These are phyloP conservation scores for Eupleurogrammus muticus DNA, from an alignment of 2,797 vertebrate species.

Conservation along the genomic window DNA sequence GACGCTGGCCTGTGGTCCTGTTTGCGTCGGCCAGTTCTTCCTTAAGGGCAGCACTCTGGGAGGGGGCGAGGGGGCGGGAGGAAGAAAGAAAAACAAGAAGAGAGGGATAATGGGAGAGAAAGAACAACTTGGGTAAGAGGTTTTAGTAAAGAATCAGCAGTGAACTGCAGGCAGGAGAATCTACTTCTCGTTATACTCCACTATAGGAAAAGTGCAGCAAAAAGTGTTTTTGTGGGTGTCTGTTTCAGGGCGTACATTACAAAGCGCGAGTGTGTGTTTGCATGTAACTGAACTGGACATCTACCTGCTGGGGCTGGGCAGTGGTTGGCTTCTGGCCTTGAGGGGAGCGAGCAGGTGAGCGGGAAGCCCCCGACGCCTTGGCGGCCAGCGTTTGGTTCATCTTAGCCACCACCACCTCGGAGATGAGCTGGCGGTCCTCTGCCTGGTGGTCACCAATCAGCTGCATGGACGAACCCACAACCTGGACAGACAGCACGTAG, in stretches of 20 bases:
- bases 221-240: neutral
- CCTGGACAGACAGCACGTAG: conserved; percentile 75
- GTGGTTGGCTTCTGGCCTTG: conserved; percentile 87
- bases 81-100: conserved; percentile 5
- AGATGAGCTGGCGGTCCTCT: conserved; percentile 95
- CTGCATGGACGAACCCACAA: conserved; percentile 96
- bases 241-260: neutral
- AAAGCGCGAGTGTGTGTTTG: neutral
- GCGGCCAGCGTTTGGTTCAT: conserved; percentile 90
- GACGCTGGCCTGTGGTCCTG: conserved; percentile 92
- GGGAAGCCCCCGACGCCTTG: conserved; percentile 84
- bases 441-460: conserved; percentile 96
- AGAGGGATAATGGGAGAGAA: neutral
- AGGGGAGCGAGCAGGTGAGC: conserved; percentile 90
- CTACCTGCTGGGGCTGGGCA: conserved; percentile 94
- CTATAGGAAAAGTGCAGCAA: neutral
- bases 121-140: conserved; percentile 3
- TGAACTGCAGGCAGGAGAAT: conserved; percentile 10
- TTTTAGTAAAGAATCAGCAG: conserved; percentile 16
- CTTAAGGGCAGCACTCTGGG: conserved; percentile 90
- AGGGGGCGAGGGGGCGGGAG: conserved; percentile 26
- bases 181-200: neutral
- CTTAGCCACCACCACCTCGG: conserved; percentile 91
- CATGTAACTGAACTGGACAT: neutral
- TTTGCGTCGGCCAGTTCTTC: conserved; percentile 88